phyloP scores from a whole-genome alignment of 2,113 vertebrate genomes.

The Microtus montanus region DNA sequence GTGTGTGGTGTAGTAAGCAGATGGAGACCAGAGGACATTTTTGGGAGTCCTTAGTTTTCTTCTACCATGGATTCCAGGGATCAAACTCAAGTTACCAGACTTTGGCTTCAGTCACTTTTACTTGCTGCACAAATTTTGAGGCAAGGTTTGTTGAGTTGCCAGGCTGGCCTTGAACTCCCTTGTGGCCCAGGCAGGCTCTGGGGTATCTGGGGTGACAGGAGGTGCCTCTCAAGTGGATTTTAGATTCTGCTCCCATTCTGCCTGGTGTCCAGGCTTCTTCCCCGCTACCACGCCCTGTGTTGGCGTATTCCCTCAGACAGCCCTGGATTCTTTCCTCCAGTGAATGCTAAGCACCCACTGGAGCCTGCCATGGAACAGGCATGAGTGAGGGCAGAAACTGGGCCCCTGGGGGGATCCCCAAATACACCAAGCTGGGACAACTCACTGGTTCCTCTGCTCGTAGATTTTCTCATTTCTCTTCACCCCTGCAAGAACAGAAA shows the following conservation, averaged over 20 bases:
- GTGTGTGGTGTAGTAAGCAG: not conserved
- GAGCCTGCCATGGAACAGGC: not conserved
- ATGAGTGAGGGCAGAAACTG: not conserved
- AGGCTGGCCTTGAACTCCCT: not conserved
- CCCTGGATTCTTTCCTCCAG: too few species aligned
- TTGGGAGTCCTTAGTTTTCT: not conserved
- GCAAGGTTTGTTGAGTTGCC: not conserved
- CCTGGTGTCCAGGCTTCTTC: not conserved
- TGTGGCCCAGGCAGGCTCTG: not conserved
- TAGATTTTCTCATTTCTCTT: conserved; percentile 67
- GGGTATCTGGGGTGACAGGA: not conserved
- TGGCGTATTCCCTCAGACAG: not conserved
- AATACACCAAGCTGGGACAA: not conserved
- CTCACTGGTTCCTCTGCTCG: conserved; percentile 79
- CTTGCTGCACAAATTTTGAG: not conserved
- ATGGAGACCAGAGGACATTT: too few species aligned
- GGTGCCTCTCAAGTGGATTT: too few species aligned
- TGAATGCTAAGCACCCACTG: not conserved
- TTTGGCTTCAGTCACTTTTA: not conserved
- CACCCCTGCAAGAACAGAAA: conserved; percentile 69
- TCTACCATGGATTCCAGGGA: not conserved
- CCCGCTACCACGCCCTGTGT: rapidly evolving
- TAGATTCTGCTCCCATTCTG: not conserved
- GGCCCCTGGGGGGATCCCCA: not conserved
- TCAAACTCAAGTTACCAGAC: not conserved